phyloP scores from a whole-genome alignment of 2,797 vertebrate genomes.

The Gymnothorax javanicus region DNA sequence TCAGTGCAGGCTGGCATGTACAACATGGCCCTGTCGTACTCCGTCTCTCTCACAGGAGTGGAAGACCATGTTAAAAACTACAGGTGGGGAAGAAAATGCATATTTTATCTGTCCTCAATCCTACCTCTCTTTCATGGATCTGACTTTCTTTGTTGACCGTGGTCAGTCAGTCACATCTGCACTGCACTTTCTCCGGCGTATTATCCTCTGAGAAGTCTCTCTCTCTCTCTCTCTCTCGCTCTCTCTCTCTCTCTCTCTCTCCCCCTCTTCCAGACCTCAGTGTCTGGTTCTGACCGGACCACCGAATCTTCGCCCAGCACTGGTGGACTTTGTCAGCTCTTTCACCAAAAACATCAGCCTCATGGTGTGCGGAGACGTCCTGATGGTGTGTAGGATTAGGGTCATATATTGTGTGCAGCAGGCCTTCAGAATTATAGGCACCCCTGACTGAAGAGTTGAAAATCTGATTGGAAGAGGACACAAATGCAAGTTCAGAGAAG shows the following conservation, averaged over 20 bases:
- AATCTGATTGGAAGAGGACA: no score
- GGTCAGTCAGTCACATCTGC: no score
- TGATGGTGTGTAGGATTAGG: conserved; percentile 68
- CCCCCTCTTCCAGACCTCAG: conserved; percentile 64
- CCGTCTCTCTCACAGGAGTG: conserved; percentile 64
- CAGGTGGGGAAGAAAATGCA: conserved; percentile 51
- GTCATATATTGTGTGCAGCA: no score
- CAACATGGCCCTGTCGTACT: conserved; percentile 74
- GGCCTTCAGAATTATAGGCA: no score
- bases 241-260: background rate
- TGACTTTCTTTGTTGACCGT: background rate
- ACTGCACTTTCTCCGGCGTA: background rate
- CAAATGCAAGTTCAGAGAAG: no score
- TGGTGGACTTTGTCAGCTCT: conserved; percentile 74
- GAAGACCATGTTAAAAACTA: conserved; percentile 80
- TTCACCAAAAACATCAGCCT: conserved; percentile 77
- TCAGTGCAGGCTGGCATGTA: conserved; percentile 73
- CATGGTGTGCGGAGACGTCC: conserved; percentile 76
- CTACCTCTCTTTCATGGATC: background rate
- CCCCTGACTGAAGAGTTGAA: no score
- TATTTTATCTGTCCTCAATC: background rate
- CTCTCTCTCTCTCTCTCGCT: background rate
- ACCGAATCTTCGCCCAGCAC: conserved; percentile 67
- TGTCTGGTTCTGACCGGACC: conserved; percentile 76
- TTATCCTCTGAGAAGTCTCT: background rate